Evolutionary conservation across 2,113 vertebrate genomes (phyloP), one percentile per base, ranked within the genome.

Genomic region (Noctilio leporinus): DNA sequence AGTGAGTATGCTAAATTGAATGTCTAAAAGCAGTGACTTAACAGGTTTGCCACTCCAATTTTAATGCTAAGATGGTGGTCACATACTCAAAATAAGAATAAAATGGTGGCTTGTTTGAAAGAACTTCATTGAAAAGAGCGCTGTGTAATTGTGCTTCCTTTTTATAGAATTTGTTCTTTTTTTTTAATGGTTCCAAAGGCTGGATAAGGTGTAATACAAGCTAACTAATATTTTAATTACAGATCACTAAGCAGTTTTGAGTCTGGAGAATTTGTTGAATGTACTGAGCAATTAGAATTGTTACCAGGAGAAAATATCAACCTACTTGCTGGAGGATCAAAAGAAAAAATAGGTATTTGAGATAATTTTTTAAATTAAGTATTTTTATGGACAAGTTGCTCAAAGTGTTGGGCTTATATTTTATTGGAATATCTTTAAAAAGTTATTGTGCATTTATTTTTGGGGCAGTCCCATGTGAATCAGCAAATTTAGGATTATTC

Each of bases 261-360:
- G 93, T 99, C 99, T 81, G 99, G 99, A 87, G 99, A 99, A 93
- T 99, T 99, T 92, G 51, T 96, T 6, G 99, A 99, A 96, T 99
- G 99, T 94, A 98, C 98, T 40, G 98, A 99, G 45, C 99, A 99
- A 86, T 97, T 99, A 89, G 99, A 99, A 97, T 98, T 99, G 91
- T 98, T 99, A 93, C 99, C 99, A 2, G 99, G 99, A 93, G 99
- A 99, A 97, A 99, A 99, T 97, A 99, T 99, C 92, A 99, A 98
- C 83, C 98, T 99, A 10, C 98, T 99, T 94, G 98, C 98, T 49
- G 99, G 98, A 53, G 98, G 98, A 96, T 98, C 98, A 96, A 99
- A 99, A 97, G 99, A 99, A 94, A 99, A 99, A 98, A 99, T 99
- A 95, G 99, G 99, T 99, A 99, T 93, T 95, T 95, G 47, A 88